Evolutionary conservation across 2,888 invertebrate genomes (phyloP), one percentile per base, ranked within the genome.

Genomic region (Melikaiella ostensackeni): DNA sequence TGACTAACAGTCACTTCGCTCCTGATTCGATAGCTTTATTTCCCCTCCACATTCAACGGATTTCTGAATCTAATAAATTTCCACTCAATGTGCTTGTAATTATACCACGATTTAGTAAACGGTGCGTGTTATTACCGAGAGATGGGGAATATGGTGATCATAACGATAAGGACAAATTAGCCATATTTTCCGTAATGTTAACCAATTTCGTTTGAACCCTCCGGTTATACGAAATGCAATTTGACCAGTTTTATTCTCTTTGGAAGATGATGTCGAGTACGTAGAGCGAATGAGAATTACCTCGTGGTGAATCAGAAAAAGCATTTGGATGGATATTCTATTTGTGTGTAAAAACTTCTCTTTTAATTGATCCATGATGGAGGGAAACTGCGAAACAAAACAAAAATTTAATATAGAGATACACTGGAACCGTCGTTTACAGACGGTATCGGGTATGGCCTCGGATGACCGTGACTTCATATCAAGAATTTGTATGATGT

Each of bases 51-150:
- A 35, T 63, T 30, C 38, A 35, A 38, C 8, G 16, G 13, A 42
- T 64, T 64, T 42, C 24, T 59, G 59, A 59, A 27, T 59, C 16
- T 64, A 64, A 42, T 64, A 64, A 64, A 64, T 64, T 16, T 64
- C 8, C 2, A 4, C 24, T 16, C 24, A 33, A 38, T 42, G 16
- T 8, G 7, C 19, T 64, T 64, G 24, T 24, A 42, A 64, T 21
- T 42, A 64, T 16, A 24, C 21, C 38, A 63, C 62, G 7, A 30
- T n/a, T 62, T n/a, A 33, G 33, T 30, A 62, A 62, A 33, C 33
- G 62, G 62, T n/a, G 8, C 9, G 33, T 62, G 55, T 21, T 55
- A 62, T 62, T 62, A 30, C 16, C 19, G 0, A 1, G 62, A 55
- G 55, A 7, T 21, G 62, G 35, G 19, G 63, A 2, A n/a, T 21